Evolutionary conservation across 2,797 vertebrate genomes (phyloP), one percentile per base, ranked within the genome.

Genomic region (Coendou prehensilis): DNA sequence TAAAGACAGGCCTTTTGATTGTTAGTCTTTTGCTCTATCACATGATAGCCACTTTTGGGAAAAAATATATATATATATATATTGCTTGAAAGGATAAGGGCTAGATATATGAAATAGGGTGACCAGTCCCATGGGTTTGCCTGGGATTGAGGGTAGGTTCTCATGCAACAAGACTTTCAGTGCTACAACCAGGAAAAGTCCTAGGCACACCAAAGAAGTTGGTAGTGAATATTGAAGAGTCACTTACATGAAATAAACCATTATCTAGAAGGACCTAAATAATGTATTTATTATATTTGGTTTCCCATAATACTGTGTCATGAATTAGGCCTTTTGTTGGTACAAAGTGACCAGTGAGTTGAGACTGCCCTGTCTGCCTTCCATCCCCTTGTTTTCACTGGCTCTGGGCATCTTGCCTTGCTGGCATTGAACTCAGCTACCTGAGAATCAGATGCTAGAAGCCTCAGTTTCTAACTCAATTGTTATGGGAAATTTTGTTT

Each of bases 281-380:
- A 96, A 91, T 67, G 26, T 92, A 57, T 87, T 59, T 45, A 52
- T 91, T 95, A 33, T 64, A 56, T 91, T 88, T 93, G 67, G 73
- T 93, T 95, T 94, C 30, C n/a, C 30, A 69, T 90, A 92, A 82
- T 88, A 75, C 41, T 92, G 50, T 89, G 73, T 83, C 30, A 52
- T 88, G 30, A 95, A 50, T 87, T 94, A 93, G 80, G 37, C 7
- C 83, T 97, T 92, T 92, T 94, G 86, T 95, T 93, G 75, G 13
- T 83, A 61, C 26, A 57, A 56, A 89, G 64, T 81, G 45, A 79
- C 50, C 85, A 81, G 37, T 80, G 37, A 41, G 15, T 76, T 93
- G 67, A 92, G 75, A 28, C 33, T 1, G 14, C 56, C 10, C 61
- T 89, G 10, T 50, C 75, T 94, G 33, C 69, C 71, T 85, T 71